phyloP scores from a whole-genome alignment of 1,140 invertebrate species.

The Drosophila bipectinata region DNA sequence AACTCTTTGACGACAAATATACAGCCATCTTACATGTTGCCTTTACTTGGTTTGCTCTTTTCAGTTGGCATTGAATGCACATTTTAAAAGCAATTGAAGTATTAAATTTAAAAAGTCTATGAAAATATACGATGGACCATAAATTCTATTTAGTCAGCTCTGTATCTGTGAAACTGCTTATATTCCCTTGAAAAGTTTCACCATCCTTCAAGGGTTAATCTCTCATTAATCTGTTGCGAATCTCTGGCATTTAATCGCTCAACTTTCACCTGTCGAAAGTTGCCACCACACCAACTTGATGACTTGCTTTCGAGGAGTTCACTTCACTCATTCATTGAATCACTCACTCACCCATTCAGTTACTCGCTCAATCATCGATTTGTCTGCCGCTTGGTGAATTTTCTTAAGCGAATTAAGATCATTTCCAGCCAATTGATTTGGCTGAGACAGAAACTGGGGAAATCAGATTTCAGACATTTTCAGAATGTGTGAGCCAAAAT shows the following conservation, averaged over 20 bases:
- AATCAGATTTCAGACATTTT: slow-evolving; percentile 28
- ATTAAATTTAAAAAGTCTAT: too few species aligned
- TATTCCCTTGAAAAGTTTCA: slow-evolving; percentile 7
- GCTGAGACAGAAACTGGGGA: slow-evolving; percentile 4
- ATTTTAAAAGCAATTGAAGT: neutral
- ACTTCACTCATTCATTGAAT: slow-evolving; percentile 12
- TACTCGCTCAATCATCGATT: slow-evolving; percentile 48
- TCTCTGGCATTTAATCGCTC: slow-evolving; percentile 37
- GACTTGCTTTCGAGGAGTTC: slow-evolving; percentile 29
- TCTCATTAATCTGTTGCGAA: slow-evolving; percentile 37
- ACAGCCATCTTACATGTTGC: slow-evolving; percentile 6
- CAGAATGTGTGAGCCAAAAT: slow-evolving; percentile 8
- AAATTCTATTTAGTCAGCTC: too few species aligned
- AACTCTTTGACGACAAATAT: slow-evolving; percentile 29
- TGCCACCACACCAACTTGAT: slow-evolving; percentile 1
- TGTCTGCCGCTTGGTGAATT: slow-evolving; percentile 29
- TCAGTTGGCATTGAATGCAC: slow-evolving; percentile 5
- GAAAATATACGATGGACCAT: too few species aligned
- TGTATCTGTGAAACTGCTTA: neutral
- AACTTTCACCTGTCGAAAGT: slow-evolving; percentile 40
- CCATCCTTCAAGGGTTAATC: slow-evolving; percentile 35
- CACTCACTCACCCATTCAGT: slow-evolving; percentile 23
- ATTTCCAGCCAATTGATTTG: slow-evolving; percentile 52
- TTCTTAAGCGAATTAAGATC: slow-evolving; percentile 42
- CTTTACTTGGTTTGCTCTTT: slow-evolving; percentile 1